Evolutionary conservation across 1,140 invertebrate genomes (phyloP), one percentile per base, ranked within the genome.

Genomic region (Papilio aristodemus): DNA sequence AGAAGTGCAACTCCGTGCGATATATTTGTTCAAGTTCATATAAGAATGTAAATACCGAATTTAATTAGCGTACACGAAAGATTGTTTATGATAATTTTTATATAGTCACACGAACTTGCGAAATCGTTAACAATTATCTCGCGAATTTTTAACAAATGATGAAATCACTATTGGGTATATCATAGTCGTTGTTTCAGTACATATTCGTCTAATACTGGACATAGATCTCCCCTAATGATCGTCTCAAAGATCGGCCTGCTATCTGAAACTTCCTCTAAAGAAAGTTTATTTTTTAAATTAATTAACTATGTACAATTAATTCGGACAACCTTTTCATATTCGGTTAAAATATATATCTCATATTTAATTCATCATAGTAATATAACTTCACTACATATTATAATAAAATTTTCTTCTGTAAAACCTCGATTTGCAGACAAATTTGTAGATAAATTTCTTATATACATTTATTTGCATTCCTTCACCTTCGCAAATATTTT

Each of bases 21-120:
- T 54, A 25, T 54, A 54, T 54, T 54, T 54, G 46, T 54, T 54
- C 46, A 54, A 54, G 46, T 54, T 54, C 46, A 54, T 54, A 54
- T 22, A 54, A 54, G 46, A 54, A 54, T 54, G 19, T 25, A 54
- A 54, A 54, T 54, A 54, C 46, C 46, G 46, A 22, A 54, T 54
- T 54, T 54, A 54, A 54, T 54, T 54, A 25, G 46, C 22, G 13
- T 54, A 54, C 46, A 54, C 11, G 0, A 54, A 54, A 54, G 46
- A 54, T 54, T 54, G 46, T 25, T 22, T 6, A 46, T 46, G 46
- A 54, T 54, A 54, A 54, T 4, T 22, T 54, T 54, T 54, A 22
- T 22, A 32, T 50, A 19, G 46, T 54, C 46, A 54, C 46, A 54
- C 46, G 46, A 54, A 54, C 46, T 50, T 25, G 46, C 19, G 46